Percentiles rank a stretch among this genome's conserved stretches.
Conservation (phyloP, 2,888 invertebrate genomes). For the Apamea crenata region DNA sequence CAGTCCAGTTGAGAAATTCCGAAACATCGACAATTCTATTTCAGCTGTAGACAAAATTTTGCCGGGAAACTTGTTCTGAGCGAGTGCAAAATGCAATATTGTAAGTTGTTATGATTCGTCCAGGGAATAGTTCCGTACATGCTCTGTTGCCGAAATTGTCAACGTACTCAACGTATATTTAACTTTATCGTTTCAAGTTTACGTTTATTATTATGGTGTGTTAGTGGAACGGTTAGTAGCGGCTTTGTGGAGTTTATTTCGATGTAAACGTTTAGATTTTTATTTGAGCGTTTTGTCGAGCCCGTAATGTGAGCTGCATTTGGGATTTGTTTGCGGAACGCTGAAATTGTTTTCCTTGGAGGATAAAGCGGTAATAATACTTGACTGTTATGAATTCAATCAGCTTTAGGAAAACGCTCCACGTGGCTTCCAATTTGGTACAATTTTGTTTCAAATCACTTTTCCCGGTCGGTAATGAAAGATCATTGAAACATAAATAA, state of each 20-base stretch:
- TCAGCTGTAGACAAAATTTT: constrained; percentile 59
- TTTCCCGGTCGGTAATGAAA: neutral
- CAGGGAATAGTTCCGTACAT: constrained; percentile 63
- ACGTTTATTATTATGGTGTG: constrained; percentile 58
- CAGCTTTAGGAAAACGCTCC: constrained; percentile 8
- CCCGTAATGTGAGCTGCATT: constrained; percentile 7
- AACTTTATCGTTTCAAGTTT: constrained; percentile 63
- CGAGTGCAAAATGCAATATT: constrained; percentile 70
- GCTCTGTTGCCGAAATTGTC: constrained; percentile 64
- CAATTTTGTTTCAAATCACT: neutral
- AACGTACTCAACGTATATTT: constrained; percentile 60
- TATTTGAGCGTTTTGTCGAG: constrained; percentile 31
- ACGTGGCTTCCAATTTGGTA: neutral
- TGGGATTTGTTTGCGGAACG: constrained; percentile 4
- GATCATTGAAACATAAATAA: constrained; percentile 3
- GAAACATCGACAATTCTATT: constrained; percentile 62
- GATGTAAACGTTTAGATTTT: constrained; percentile 49
- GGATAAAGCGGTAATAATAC: constrained; percentile 23
- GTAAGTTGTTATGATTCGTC: constrained; percentile 71
- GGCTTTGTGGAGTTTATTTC: constrained; percentile 42
- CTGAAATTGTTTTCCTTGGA: constrained; percentile 18
- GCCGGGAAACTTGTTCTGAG: constrained; percentile 59
- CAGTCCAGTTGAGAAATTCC: constrained; percentile 53
- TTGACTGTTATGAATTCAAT: constrained; percentile 38
- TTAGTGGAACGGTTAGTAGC: constrained; percentile 40